Evolutionary conservation across 2,888 invertebrate species (phyloP), one percentile per base, ranked within the genome.

Genomic region (Cheilosia soror): DNA sequence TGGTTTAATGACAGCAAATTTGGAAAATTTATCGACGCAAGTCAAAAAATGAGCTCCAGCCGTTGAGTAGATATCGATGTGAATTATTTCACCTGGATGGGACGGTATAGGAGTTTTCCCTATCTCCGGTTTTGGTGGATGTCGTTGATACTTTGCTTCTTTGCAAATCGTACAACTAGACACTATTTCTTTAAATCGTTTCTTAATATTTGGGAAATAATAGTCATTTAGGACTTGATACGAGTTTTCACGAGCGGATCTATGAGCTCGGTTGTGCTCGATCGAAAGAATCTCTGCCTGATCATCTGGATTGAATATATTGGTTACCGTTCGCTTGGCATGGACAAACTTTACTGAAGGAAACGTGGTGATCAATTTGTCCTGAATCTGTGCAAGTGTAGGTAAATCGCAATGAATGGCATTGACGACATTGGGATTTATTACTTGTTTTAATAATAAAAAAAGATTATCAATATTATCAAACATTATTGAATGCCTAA

Each of bases 341-440:
- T 72, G 62, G 55, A 62, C 53, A 47, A 87, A 87, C 75, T 86
- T 87, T n/a, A 81, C 72, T 6, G 73, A 82, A 15, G 86, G 75
- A 72, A 51, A 75, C 15, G 13, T 31, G 6, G 40, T 11, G 4
- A 76, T 57, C 0, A 66, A 7, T 44, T 63, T 57, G 25, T 65
- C 37, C 37, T 76, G 75, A 47, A 76, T 76, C 33, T 69, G 42
- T 42, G 57, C n/a, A 5, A 69, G 29, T 11, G 3, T 13, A 55
- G 15, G 57, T 13, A 78, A 33, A 15, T 62, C 47, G 20, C 71
- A 71, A 57, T 47, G 25, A 37, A 71, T 71, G 15, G 37, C 66
- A 66, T 20, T 20, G 20, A 20, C 20, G 20, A 20, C 20, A 20
- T 20, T 20, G 20, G 20, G 20, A 20, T 20, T 20, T 20, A 20